Evolutionary conservation across 1,140 invertebrate species (phyloP), one percentile per base, ranked within the genome.

Genomic region (Manduca sexta): DNA sequence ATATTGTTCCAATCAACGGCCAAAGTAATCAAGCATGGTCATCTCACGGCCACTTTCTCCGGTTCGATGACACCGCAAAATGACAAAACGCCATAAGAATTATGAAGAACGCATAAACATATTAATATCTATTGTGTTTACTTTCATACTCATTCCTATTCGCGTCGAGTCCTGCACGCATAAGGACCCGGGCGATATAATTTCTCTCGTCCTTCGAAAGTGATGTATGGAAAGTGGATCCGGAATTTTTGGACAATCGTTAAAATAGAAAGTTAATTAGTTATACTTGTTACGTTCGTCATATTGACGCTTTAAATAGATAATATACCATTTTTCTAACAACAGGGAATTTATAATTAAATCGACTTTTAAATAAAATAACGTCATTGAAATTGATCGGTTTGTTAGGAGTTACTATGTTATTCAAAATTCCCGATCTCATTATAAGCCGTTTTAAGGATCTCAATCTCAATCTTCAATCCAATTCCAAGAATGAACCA

Each of bases 201-300:
- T 84, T 84, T 84, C 81, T 77, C 78, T 72, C 55, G 76, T 75
- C 81, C 73, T 73, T 73, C 69, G 73, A 84, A 82, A 81, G 75
- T 66, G 67, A 74, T 69, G 61, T 59, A 74, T 72, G 65, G 78
- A 82, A 84, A 84, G 78, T 72, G 57, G 65, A 67, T 71, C 65
- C 69, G 69, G 72, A 72, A 74, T 80, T 79, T 79, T 82, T 82
- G 69, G 81, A 58, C 69, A 73, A 66, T 64, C 70, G 68, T 74
- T 84, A 74, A 75, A 79, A 72, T 73, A 79, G 81, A 84, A 84
- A 84, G 81, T 76, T 67, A 65, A 72, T 72, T 67, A 69, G 48
- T 60, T 12, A 52, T 48, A 56, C 41, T 43, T 18, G 50, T 49
- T 52, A 52, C 50, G 50, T 52, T 34, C 41, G 38, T 35, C 33